Conservation (phyloP, 2,797 vertebrate genomes). For the Rhyacichthys aspro region DNA sequence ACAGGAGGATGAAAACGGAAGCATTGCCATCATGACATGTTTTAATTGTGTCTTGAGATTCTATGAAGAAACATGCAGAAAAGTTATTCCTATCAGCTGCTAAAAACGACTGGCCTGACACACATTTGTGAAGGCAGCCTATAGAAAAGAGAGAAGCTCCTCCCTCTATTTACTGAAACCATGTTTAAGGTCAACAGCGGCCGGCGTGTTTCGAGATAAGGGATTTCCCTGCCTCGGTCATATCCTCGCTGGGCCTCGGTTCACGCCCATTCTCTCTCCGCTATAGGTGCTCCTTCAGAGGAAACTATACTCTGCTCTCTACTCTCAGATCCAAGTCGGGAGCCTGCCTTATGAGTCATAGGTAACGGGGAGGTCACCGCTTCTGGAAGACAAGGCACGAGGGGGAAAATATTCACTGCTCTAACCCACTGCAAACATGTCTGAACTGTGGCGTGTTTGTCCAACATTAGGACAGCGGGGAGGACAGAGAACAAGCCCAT, state of each 20-base stretch:
- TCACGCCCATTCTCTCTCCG: constrained; percentile 12
- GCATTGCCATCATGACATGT: too few relatives aligned
- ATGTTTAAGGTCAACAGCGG: neutral
- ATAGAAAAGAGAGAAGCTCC: neutral
- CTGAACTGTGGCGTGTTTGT: constrained; percentile 58
- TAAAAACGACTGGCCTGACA: too few relatives aligned
- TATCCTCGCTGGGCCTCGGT: neutral
- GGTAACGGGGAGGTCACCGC: constrained; percentile 73
- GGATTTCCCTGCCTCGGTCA: constrained; percentile 24
- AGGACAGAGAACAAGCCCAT: constrained; percentile 54
- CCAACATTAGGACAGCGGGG: constrained; percentile 47
- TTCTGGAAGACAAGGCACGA: constrained; percentile 24
- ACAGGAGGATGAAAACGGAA: too few relatives aligned
- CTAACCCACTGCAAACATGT: constrained; percentile 46
- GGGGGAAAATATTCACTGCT: constrained; percentile 19
- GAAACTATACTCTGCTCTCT: constrained; percentile 51
- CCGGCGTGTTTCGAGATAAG: constrained; percentile 8
- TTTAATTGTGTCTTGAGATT: too few relatives aligned
- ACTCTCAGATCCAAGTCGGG: constrained; percentile 26
- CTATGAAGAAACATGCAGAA: too few relatives aligned
- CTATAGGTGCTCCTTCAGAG: constrained; percentile 48
- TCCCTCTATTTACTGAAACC: neutral
- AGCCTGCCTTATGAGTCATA: constrained; percentile 64
- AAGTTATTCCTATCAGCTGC: too few relatives aligned
- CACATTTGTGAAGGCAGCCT: too few relatives aligned